Percentiles rank a stretch among this genome's conserved stretches.
These are phyloP conservation scores for Eupithecia exiguata DNA, from an alignment of 2,888 invertebrate genomes.

Conservation along the genomic window DNA sequence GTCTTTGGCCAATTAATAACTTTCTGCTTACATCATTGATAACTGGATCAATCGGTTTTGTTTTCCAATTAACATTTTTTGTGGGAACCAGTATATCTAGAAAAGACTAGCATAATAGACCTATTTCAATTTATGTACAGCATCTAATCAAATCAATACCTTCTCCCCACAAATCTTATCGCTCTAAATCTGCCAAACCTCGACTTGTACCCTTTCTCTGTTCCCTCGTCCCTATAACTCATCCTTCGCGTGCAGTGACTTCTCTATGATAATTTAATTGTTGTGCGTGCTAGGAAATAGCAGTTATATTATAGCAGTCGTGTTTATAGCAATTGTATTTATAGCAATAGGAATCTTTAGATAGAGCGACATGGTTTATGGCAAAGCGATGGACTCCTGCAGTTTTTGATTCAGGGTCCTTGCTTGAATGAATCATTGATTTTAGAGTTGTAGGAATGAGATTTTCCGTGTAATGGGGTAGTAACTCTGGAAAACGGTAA, in stretches of 20 bases:
- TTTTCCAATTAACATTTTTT: not conserved
- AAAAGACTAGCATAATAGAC: not conserved
- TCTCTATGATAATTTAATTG: conserved; percentile 82
- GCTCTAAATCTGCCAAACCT: conserved; percentile 24
- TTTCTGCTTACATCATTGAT: not conserved
- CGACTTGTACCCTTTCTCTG: conserved; percentile 46
- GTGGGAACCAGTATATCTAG: not conserved
- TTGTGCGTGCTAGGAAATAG: conserved; percentile 73
- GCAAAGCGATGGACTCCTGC: conserved; percentile 35
- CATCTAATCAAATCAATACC: not conserved
- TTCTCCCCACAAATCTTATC: not conserved
- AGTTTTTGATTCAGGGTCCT: conserved; percentile 22
- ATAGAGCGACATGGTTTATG: conserved; percentile 43
- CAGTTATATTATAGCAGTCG: conserved; percentile 45
- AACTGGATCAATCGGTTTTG: not conserved
- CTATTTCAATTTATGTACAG: not conserved
- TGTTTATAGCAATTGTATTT: conserved; percentile 25
- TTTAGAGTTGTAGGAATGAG: conserved; percentile 6
- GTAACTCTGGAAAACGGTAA: not conserved
- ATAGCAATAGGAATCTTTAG: conserved; percentile 45
- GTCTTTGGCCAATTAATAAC: not conserved
- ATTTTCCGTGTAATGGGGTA: not conserved
- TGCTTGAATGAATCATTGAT: conserved; percentile 22
- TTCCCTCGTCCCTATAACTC: conserved; percentile 69
- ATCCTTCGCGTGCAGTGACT: conserved; percentile 77